Conservation (phyloP, 2,888 invertebrate genomes). For the Troides aeacus region DNA sequence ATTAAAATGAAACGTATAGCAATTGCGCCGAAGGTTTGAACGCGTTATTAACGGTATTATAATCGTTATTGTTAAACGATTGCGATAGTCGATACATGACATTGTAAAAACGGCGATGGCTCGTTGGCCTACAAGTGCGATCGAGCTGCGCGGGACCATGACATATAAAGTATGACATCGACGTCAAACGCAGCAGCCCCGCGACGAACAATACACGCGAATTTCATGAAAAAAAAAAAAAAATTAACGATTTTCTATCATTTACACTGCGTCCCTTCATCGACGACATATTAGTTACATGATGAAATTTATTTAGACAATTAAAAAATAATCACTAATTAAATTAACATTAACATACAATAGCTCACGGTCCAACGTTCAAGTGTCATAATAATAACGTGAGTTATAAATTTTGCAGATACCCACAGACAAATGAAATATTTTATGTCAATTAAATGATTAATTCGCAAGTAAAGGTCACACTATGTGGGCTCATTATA, state of each 20-base stretch:
- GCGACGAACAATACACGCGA: conserved; percentile 55
- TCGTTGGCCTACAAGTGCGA: conserved; percentile 75
- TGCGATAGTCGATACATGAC: conserved; percentile 75
- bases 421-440: conserved; percentile 20
- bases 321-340: neutral
- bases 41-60: conserved; percentile 44
- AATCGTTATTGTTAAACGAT: conserved; percentile 63
- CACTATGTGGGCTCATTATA: conserved; percentile 74
- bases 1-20: neutral
- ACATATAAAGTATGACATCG: conserved; percentile 74
- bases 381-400: neutral
- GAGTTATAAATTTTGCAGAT: neutral
- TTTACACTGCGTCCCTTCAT: conserved; percentile 10
- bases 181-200: conserved; percentile 31
- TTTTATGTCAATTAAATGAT: conserved; percentile 33
- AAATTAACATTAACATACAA: neutral
- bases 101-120: conserved; percentile 72
- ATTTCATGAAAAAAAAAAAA: conserved; percentile 49
- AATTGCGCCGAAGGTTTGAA: conserved; percentile 29
- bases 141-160: conserved; percentile 71
- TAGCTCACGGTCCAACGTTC: neutral
- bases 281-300: neutral
- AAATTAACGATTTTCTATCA: conserved; percentile 34
- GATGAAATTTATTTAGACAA: conserved; percentile 8
- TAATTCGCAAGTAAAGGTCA: conserved; percentile 58